Conservation (phyloP, 2,888 invertebrate species). For the Andrena fulva region DNA sequence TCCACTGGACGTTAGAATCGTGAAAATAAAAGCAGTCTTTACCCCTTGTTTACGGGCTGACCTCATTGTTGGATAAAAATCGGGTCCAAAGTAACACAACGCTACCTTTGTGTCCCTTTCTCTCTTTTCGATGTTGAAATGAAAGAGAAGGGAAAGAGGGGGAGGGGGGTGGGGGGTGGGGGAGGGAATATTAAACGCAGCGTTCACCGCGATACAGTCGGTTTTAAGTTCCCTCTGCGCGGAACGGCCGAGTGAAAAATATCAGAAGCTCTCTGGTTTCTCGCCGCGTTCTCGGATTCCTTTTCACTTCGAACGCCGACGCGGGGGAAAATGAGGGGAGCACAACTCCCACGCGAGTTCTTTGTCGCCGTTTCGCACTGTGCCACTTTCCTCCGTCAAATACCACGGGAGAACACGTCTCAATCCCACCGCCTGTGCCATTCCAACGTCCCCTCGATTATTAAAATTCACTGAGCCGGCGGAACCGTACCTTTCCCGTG, state of each 20-base stretch:
- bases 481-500: too few species aligned
- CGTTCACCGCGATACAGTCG: constrained; percentile 8
- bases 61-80: not conserved
- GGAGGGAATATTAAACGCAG: not conserved
- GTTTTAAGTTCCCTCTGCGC: not conserved
- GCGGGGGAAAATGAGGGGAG: constrained; percentile 3
- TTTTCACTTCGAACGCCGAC: not conserved
- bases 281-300: constrained; percentile 2
- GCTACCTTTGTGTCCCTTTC: not conserved
- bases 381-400: not conserved
- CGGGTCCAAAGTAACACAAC: not conserved
- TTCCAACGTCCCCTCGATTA: too few species aligned
- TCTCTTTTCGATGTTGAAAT: not conserved
- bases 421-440: not conserved
- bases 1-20: not conserved
- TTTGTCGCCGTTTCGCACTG: constrained; percentile 3
- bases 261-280: constrained; percentile 13
- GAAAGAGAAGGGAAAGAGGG: not conserved
- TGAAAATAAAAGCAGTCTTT: not conserved
- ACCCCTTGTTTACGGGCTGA: not conserved
- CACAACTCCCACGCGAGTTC: constrained; percentile 21
- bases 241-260: constrained; percentile 26
- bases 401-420: not conserved
- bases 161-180: too few species aligned
- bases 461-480: too few species aligned